Evolutionary conservation across 2,888 invertebrate genomes (phyloP).

Genomic region (Papilio elwesi): DNA sequence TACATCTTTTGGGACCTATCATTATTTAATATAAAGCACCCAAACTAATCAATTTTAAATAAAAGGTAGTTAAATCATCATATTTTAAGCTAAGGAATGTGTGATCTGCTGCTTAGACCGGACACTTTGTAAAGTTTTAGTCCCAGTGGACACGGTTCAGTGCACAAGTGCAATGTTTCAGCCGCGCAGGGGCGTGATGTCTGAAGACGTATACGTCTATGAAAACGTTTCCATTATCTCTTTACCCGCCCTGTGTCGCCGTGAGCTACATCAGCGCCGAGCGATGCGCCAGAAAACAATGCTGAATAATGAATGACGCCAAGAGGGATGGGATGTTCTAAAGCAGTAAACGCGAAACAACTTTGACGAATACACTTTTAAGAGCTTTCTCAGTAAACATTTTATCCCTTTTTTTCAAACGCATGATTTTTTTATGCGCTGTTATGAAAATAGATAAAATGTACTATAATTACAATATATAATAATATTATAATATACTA

Average conservation of each 20-base stretch:
- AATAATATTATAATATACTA: not conserved
- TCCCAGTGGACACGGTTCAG: not conserved
- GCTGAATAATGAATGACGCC: slow-evolving; percentile 40
- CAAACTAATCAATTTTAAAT: not conserved
- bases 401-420: not conserved
- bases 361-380: slow-evolving; percentile 19
- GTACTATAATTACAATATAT: not conserved
- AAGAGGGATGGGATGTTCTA: slow-evolving; percentile 35
- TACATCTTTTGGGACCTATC: too few species aligned
- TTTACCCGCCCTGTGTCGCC: slow-evolving; percentile 28
- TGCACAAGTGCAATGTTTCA: not conserved
- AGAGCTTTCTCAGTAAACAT: slow-evolving; percentile 15
- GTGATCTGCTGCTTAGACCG: not conserved
- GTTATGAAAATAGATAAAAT: slow-evolving; percentile 5
- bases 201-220: slow-evolving; percentile 23
- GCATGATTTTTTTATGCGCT: not conserved
- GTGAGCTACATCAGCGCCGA: slow-evolving; percentile 22
- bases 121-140: not conserved
- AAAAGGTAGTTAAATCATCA: too few species aligned
- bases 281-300: slow-evolving; percentile 36
- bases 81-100: not conserved
- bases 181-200: slow-evolving; percentile 23
- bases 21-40: too few species aligned
- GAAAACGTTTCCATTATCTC: slow-evolving; percentile 38
- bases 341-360: slow-evolving; percentile 34